Evolutionary conservation across 2,113 vertebrate species (phyloP), one percentile per base, ranked within the genome.

Genomic region (Trematomus loennbergii): DNA sequence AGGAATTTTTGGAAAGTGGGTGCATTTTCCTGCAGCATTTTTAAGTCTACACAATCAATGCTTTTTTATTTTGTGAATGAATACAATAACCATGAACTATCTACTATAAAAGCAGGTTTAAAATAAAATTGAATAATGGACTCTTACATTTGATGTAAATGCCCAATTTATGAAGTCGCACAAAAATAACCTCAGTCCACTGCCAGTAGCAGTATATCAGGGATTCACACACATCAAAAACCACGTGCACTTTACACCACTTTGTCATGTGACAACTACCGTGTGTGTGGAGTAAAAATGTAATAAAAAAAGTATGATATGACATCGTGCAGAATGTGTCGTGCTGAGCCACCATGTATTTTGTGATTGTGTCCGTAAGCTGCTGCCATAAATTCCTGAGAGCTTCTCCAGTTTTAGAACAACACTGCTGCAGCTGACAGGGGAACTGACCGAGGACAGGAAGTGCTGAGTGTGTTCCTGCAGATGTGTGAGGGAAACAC

Each of bases 391-490:
- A 71, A 82, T 33, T 61, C 46, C 80, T 53, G 63, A 75, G 67
- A 66, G 18, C 48, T 53, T 59, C 40, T 65, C 45, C 17, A 12
- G 5, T 9, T 78, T 52, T 11, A 22, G 18, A 68, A 25, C 45
- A 46, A 59, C 1, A 0, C 5, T 13, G 18, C 53, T 74, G 60
- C 45, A 54, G 22, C 57, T 59, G 60, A 69, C 75, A 82, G 68
- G 89, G 87, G 87, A 89, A 86, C 78, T 82, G 73, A 79, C 22
- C 2, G 53, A 68, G 82, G 64, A 88, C 18, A 83, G 85, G 88
- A 88, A 91, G 78, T 87, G 91, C 89, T 91, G 88, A 92, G 88
- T 91, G 52, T 74, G 71, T 91, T 91, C 91, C 91, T 92, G 87
- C 36, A 17, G 16, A 64, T 73, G 60, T 84, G 84, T 65, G 9